phyloP scores from a whole-genome alignment of 1,140 invertebrate species.

The Andricus grossulariae region DNA sequence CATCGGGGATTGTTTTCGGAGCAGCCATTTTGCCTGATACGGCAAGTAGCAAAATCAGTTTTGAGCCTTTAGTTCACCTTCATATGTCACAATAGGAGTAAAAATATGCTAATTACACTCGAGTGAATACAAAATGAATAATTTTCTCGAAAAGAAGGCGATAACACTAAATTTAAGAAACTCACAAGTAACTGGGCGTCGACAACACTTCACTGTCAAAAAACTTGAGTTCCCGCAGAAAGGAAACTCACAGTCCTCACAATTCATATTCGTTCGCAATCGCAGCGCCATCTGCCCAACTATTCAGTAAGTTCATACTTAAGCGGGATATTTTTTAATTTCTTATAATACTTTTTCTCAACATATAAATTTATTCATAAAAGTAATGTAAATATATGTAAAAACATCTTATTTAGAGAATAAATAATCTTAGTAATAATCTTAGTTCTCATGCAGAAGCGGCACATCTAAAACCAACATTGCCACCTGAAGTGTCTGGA shows the following conservation, averaged over 20 bases:
- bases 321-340: background rate
- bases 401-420: constrained; percentile 5
- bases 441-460: constrained; percentile 48
- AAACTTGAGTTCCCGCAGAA: constrained; percentile 4
- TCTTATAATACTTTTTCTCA: background rate
- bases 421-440: constrained; percentile 9
- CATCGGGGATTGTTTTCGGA: constrained; percentile 61
- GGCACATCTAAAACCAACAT: constrained; percentile 95
- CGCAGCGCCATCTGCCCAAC: background rate
- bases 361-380: background rate
- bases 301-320: background rate
- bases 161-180: constrained; percentile 54
- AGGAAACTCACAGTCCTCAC: background rate
- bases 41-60: constrained; percentile 41
- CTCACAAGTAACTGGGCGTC: constrained; percentile 70
- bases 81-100: background rate
- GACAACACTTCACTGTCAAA: constrained; percentile 58
- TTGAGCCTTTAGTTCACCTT: background rate
- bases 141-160: constrained; percentile 33
- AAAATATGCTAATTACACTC: background rate
- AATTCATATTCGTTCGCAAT: background rate
- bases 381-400: constrained; percentile 2
- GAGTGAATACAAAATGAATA: background rate
- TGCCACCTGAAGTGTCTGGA: constrained; percentile 93
- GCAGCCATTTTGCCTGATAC: constrained; percentile 66